Base-by-base conservation (phyloP, 1,140 invertebrate genomes). In the Drosophila varians region DNA sequence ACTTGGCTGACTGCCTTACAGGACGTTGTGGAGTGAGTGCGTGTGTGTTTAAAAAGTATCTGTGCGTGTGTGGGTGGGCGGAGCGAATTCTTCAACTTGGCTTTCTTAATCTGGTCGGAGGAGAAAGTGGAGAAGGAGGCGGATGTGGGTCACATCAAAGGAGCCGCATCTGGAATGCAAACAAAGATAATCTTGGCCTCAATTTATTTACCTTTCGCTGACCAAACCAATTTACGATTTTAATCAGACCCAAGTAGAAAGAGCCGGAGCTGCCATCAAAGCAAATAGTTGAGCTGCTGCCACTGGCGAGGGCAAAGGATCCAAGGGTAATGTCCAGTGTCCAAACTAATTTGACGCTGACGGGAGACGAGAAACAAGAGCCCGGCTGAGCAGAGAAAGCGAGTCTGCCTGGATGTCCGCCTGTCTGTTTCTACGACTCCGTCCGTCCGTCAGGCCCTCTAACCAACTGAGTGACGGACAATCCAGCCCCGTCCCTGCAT, bases 271-370 rank as follows among this genome's bases (percentile, higher is more conserved):
- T 47, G 46, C 42, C 76, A 64, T 80, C 76, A 84, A 86, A 86
- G 80, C 64, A 60, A 79, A 74, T 73, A 58, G 55, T 62, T 65
- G 60, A 57, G 52, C 51, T 47, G 42, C 57, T 65, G 74, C 53
- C 47, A 69, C 51, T 61, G 43, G 53, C 34, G 75, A 53, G 47
- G 43, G 57, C 47, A 49, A 66, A 70, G 53, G 66, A n/a, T 25
- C 16, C 9, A 18, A 36, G 65, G 34, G 52, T 74, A 66, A 74
- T 74, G 70, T 58, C 52, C 52, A 66, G 70, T 53, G 71, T 74
- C 71, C 72, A 86, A 86, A 60, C 72, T 87, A 86, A 86, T 87
- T 86, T 86, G 82, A 87, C 76, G 78, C 66, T 80, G 66, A 86
- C 61, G 58, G 46, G 48, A 57, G 36, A 73, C 54, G 25, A 49